These are phyloP conservation scores for Rhabdophis nuchalis DNA, from an alignment of 2,797 vertebrate genomes.

Conservation along the genomic window DNA sequence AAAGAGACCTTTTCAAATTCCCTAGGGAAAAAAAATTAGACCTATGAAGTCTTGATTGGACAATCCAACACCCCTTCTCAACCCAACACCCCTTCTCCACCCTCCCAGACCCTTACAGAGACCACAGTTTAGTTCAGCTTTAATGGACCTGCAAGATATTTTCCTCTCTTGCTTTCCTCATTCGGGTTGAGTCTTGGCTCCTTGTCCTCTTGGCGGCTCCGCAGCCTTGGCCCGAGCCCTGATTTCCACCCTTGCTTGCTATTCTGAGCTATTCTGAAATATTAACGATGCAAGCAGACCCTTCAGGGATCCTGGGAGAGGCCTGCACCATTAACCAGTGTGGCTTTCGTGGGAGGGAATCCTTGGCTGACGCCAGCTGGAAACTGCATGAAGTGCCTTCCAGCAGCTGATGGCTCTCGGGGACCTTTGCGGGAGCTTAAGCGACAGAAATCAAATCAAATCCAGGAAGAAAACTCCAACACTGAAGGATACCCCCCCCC, in stretches of 20 bases:
- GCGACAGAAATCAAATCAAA: background rate
- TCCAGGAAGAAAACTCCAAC: background rate
- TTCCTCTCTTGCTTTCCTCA: background rate
- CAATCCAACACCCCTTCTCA: background rate
- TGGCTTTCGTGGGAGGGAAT: slow-evolving; percentile 6
- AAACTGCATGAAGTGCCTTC: slow-evolving; percentile 19
- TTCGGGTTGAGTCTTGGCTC: background rate
- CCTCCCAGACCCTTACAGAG: too few species aligned
- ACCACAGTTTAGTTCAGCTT: background rate
- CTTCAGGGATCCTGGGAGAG: accelerated
- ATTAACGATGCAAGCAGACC: accelerated
- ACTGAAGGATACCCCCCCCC: too few species aligned
- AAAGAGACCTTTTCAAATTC: background rate
- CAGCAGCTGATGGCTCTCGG: background rate
- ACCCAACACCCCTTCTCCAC: too few species aligned
- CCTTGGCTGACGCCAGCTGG: slow-evolving; percentile 21
- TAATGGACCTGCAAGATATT: background rate
- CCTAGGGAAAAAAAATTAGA: background rate
- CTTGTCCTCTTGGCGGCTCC: background rate
- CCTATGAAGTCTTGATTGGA: background rate
- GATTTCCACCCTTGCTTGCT: background rate
- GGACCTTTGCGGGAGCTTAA: background rate
- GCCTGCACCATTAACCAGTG: slow-evolving; percentile 2
- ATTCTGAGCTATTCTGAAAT: slow-evolving; percentile 13
- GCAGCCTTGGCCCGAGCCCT: background rate